Evolutionary conservation across 2,888 invertebrate genomes (phyloP).

Genomic region (Nomada ferruginata): DNA sequence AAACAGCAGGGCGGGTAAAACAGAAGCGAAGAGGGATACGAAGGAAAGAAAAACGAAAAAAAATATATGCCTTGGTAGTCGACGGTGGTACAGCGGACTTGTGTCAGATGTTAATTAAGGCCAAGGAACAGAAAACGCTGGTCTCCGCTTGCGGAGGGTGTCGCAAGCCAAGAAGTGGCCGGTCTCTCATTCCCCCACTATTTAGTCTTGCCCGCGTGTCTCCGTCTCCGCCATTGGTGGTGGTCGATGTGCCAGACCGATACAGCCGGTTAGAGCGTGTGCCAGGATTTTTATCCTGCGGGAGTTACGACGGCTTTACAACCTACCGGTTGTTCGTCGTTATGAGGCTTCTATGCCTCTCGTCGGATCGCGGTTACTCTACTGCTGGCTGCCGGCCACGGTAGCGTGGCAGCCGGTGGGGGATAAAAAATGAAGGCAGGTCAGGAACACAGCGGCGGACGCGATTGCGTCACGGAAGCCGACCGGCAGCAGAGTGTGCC

Average conservation of each 20-base stretch:
- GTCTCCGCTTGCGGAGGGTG: slow-evolving; percentile 76
- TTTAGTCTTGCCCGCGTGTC: slow-evolving; percentile 2
- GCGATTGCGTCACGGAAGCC: slow-evolving; percentile 66
- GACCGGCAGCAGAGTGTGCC: slow-evolving; percentile 16
- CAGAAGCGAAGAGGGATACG: not conserved
- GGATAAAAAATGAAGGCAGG: slow-evolving; percentile 71
- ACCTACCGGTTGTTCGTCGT: slow-evolving; percentile 73
- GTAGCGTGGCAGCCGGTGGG: slow-evolving; percentile 49
- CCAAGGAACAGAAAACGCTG: slow-evolving; percentile 81
- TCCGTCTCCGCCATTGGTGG: slow-evolving; percentile 44
- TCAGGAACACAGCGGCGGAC: slow-evolving; percentile 66
- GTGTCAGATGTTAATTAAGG: slow-evolving; percentile 83
- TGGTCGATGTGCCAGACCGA: slow-evolving; percentile 37
- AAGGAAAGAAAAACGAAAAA: slow-evolving; percentile 12
- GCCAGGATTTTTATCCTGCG: slow-evolving; percentile 78
- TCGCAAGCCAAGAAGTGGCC: slow-evolving; percentile 78
- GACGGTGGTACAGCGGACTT: slow-evolving; percentile 73
- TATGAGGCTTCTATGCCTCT: slow-evolving; percentile 66
- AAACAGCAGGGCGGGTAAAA: slow-evolving; percentile 40
- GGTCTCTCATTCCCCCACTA: slow-evolving; percentile 34
- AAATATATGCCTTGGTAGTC: slow-evolving; percentile 62
- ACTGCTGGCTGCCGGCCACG: slow-evolving; percentile 42
- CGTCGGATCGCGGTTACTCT: slow-evolving; percentile 61
- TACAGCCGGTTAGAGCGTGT: slow-evolving; percentile 72
- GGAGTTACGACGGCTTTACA: slow-evolving; percentile 77